Evolutionary conservation across 2,888 invertebrate genomes (phyloP).

Genomic region (Prionchulus punctatus): DNA sequence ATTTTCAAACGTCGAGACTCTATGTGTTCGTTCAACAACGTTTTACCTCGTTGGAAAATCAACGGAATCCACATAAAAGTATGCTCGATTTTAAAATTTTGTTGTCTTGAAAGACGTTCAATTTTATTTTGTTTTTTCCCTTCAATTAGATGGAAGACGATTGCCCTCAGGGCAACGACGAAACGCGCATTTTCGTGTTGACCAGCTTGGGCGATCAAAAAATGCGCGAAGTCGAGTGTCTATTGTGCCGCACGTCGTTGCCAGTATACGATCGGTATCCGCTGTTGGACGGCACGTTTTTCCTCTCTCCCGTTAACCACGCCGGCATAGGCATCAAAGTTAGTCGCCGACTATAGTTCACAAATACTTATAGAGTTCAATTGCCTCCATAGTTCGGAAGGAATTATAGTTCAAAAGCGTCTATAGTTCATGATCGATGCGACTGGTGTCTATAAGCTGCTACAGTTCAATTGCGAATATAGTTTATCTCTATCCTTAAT

Average conservation of each 20-base stretch:
- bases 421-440: too few relatives aligned
- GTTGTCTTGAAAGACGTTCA: background rate
- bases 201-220: slow-evolving; percentile 81
- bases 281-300: slow-evolving; percentile 90
- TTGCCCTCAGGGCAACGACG: slow-evolving; percentile 93
- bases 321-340: slow-evolving; percentile 71
- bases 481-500: too few relatives aligned
- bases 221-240: slow-evolving; percentile 62
- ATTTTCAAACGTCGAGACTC: slow-evolving; percentile 83
- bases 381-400: too few relatives aligned
- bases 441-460: too few relatives aligned
- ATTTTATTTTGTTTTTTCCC: background rate
- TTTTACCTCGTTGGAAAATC: slow-evolving; percentile 79
- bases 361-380: too few relatives aligned
- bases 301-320: slow-evolving; percentile 82
- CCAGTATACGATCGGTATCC: slow-evolving; percentile 92
- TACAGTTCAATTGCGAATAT: too few relatives aligned
- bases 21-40: slow-evolving; percentile 73
- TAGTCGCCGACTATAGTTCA: too few relatives aligned
- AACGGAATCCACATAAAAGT: slow-evolving; percentile 99
- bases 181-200: slow-evolving; percentile 83
- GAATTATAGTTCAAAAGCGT: too few relatives aligned
- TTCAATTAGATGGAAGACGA: slow-evolving; percentile 76
- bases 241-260: slow-evolving; percentile 70
- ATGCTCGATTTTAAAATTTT: slow-evolving; percentile 36